Base-by-base conservation (phyloP, 2,113 vertebrate species). In the Laticauda laticaudata region DNA sequence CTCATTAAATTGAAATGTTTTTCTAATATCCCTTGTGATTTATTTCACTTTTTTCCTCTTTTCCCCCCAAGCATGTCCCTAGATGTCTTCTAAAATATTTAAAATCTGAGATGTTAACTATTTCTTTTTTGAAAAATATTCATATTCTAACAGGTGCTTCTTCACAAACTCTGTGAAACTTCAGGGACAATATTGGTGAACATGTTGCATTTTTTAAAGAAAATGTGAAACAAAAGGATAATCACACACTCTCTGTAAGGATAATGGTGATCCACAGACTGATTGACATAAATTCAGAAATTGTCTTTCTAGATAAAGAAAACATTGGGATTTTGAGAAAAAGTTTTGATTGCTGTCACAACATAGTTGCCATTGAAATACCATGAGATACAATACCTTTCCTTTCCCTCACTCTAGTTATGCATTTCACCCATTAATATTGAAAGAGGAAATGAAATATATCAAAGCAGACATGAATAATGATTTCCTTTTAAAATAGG, bases 1-100 rank as follows among this genome's bases (percentile, higher is more conserved):
- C 93, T 92, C 56, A 93, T 91, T 94, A 94, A 53, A 91, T 64
- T 45, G 8, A 90, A 90, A 24, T 64, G 2, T 0, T 96, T 95
- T 93, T 48, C 2, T 24, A 95, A 55, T 0, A 81, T 94, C 4
- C 75, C 2, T 0, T 0, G 11, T 39, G 91, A 88, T 92, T 90
- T 93, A 88, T 10, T 1, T 90, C 45, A 61, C 43, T 55, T 64
- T 51, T 23, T 1, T 34, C 64, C 91, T 93, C 89, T 75, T 89
- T 87, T 29, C 3, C 2, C 14, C 29, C 91, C 55, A 2, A 1
- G 55, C 90, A 20, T 94, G 2, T 89, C 55, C 12, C 0, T 0
- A 34, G 91, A 92, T 34, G 21, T 1, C 2, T 91, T 45, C 69
- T 89, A 24, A 94, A 94, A 81, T 15, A 53, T 91, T 94, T 48